Evolutionary conservation across 2,113 vertebrate genomes (phyloP), one percentile per base, ranked within the genome.

Genomic region (Phyllostomus discolor): DNA sequence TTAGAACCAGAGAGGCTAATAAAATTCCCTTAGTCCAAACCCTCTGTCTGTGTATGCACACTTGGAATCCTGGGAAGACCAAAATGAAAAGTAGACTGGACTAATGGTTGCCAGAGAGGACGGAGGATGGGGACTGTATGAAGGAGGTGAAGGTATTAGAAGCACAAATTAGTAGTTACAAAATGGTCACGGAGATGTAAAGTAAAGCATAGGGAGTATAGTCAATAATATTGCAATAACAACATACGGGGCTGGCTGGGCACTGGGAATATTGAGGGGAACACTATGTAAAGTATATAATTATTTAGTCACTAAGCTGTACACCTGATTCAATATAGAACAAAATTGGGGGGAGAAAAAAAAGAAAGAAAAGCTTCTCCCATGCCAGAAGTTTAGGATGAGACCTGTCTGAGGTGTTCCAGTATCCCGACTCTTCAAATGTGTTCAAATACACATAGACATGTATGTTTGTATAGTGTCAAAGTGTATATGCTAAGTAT

Each of bases 61-160:
- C 69, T 26, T 1, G 4, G 24, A 69, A 12, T 0, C 5, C 11
- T 33, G 26, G 4, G 8, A 75, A 28, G 10, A 38, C 0, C 1
- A 46, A 79, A 7, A 46, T 28, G 46, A 28, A 20, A 54, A 50
- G 48, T 5, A 50, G 46, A 48, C 43, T 4, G 15, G 38, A 72
- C 70, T 26, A 5, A 12, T 38, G 20, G 22, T 15, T n/a, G 17
- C 75, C 46, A 78, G 31, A 17, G 46, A 19, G 16, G 28, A 2
- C 0, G 2, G 73, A 22, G 46, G 28, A 9, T 17, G 46, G 31
- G 10, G 10, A 70, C n/a, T 6, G 11, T 3, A 31, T n/a, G 75
- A 78, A 10, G 1, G 46, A 33, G 4, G 31, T n/a, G 43, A 33
- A 19, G 43, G 73, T 28, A 10, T 17, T 19, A 17, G 26, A 48